These are phyloP conservation scores for Magallana angulata DNA, from an alignment of 1,140 invertebrate genomes.

Conservation along the genomic window DNA sequence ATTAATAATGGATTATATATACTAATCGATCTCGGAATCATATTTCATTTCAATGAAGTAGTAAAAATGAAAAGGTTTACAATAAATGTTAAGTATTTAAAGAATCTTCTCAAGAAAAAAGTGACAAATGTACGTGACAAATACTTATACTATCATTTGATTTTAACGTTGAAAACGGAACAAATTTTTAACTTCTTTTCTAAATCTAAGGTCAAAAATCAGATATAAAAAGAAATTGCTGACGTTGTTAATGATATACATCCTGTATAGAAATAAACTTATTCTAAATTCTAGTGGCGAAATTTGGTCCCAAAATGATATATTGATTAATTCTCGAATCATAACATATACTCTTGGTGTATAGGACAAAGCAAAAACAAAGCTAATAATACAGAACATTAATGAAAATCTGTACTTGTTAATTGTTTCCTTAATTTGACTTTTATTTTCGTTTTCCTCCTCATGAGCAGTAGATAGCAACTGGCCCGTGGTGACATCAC, in stretches of 20 bases:
- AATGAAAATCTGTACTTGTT: constrained; percentile 4
- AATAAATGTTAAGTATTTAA: no score
- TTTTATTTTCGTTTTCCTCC: background rate
- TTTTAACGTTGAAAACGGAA: no score
- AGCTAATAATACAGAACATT: background rate
- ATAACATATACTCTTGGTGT: constrained; percentile 8
- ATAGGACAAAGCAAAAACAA: background rate
- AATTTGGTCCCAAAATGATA: background rate
- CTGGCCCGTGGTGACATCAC: background rate
- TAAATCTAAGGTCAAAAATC: background rate
- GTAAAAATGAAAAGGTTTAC: no score
- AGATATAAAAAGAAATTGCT: background rate
- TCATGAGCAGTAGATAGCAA: background rate
- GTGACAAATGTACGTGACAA: no score
- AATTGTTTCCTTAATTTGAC: background rate
- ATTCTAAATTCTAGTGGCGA: background rate
- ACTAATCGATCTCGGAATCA: no score
- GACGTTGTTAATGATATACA: background rate
- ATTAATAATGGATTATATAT: no score
- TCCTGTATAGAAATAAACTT: constrained; percentile 1
- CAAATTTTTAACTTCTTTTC: background rate
- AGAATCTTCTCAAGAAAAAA: no score
- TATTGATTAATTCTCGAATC: background rate
- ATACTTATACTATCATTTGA: no score
- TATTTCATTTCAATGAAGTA: no score